Conservation (phyloP, 2,797 vertebrate genomes). For the Adrianichthys oophorus region DNA sequence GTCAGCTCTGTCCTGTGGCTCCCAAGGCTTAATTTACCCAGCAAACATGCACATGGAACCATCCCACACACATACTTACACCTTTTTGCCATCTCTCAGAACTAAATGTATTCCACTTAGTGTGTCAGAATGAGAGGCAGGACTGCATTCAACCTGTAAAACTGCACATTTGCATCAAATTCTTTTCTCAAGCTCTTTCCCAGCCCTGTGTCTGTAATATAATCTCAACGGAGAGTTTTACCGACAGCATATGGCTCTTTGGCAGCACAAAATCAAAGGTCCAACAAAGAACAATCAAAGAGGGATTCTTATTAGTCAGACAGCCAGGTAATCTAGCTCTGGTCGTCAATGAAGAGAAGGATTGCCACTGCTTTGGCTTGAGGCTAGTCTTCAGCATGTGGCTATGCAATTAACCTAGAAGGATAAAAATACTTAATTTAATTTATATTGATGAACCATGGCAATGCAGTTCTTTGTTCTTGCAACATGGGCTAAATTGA, state of each 20-base stretch:
- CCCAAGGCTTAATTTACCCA: slow-evolving; percentile 66
- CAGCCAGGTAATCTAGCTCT: slow-evolving; percentile 25
- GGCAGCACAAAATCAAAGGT: slow-evolving; percentile 24
- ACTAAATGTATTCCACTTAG: slow-evolving; percentile 34
- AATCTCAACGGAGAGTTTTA: slow-evolving; percentile 2
- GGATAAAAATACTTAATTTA: slow-evolving; percentile 52
- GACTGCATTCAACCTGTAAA: slow-evolving; percentile 14
- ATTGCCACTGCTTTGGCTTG: slow-evolving; percentile 20
- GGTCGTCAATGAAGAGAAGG: slow-evolving; percentile 21
- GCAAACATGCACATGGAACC: slow-evolving; percentile 47
- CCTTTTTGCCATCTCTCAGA: slow-evolving; percentile 38
- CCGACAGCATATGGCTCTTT: slow-evolving; percentile 18
- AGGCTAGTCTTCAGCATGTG: slow-evolving; percentile 15
- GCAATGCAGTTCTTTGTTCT: slow-evolving; percentile 55
- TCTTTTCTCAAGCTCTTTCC: slow-evolving; percentile 7
- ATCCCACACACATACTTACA: slow-evolving; percentile 35
- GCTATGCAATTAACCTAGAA: slow-evolving; percentile 43
- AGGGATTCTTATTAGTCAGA: slow-evolving; percentile 33
- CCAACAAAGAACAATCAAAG: slow-evolving; percentile 33
- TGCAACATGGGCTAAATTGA: slow-evolving; percentile 48
- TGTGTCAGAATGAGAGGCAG: slow-evolving; percentile 27
- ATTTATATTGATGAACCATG: slow-evolving; percentile 52
- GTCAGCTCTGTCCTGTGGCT: slow-evolving; percentile 66
- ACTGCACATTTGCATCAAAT: slow-evolving; percentile 20
- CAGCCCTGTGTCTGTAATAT: slow-evolving; percentile 4